phyloP scores from a whole-genome alignment of 1,140 invertebrate species.

The Drosophila auraria region DNA sequence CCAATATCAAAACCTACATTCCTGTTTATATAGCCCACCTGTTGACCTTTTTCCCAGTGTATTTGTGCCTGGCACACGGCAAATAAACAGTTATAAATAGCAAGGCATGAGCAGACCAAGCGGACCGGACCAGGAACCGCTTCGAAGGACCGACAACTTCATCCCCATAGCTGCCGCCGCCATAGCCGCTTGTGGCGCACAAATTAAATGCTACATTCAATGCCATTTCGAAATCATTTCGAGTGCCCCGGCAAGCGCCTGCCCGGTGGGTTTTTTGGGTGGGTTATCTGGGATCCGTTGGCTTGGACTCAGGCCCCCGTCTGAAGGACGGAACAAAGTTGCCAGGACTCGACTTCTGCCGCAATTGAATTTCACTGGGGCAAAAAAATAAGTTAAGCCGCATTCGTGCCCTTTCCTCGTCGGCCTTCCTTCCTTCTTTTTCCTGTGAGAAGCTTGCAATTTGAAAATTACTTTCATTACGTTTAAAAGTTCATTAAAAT shows the following conservation, averaged over 20 bases:
- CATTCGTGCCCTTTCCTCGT: constrained; percentile 35
- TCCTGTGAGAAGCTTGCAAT: constrained; percentile 40
- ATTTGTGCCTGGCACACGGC: constrained; percentile 43
- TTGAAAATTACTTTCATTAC: constrained; percentile 77
- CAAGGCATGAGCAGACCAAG: constrained; percentile 31
- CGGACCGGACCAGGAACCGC: constrained; percentile 33
- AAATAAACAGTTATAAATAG: constrained; percentile 80
- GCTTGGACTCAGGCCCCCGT: constrained; percentile 18
- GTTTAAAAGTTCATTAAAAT: constrained; percentile 78
- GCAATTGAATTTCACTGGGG: constrained; percentile 72
- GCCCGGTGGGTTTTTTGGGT: constrained; percentile 10
- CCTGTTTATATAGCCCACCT: not conserved
- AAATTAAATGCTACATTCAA: constrained; percentile 84
- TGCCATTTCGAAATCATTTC: constrained; percentile 78
- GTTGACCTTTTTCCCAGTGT: constrained; percentile 14
- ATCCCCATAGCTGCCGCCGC: constrained; percentile 45
- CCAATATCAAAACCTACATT: not conserved
- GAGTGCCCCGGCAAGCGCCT: constrained; percentile 46
- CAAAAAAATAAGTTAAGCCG: constrained; percentile 53
- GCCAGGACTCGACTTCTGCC: constrained; percentile 64
- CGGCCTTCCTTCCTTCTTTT: not conserved
- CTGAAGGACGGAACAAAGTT: constrained; percentile 72
- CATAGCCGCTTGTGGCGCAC: constrained; percentile 60
- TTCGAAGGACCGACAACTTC: constrained; percentile 37
- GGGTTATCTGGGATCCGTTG: constrained; percentile 2